phyloP scores from a whole-genome alignment of 2,113 vertebrate species.

The Pseudorhombus dupliciocellatus region DNA sequence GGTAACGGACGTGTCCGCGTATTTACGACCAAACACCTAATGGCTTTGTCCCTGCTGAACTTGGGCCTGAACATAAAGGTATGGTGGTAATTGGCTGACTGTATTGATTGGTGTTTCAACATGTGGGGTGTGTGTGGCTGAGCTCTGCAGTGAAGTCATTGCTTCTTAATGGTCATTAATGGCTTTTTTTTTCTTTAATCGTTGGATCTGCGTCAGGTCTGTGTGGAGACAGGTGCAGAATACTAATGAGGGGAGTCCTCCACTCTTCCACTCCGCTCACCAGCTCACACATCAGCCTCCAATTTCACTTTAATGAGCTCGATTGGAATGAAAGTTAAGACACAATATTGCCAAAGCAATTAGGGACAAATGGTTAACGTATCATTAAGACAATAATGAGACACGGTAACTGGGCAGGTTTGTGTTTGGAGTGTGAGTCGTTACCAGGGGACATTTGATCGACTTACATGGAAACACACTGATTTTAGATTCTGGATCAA shows the following conservation, averaged over 20 bases:
- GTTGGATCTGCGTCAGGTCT: conserved; percentile 40
- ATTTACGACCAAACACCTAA: conserved; percentile 27
- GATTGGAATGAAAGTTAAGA: conserved; percentile 63
- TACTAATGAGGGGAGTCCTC: conserved; percentile 67
- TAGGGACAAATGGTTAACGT: conserved; percentile 47
- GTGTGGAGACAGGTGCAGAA: conserved; percentile 60
- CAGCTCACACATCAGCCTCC: conserved; percentile 63
- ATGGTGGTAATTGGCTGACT: conserved; percentile 53
- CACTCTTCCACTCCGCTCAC: conserved; percentile 31
- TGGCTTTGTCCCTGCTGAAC: conserved; percentile 36
- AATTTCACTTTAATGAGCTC: conserved; percentile 69
- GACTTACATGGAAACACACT: background rate
- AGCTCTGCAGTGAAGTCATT: conserved; percentile 50
- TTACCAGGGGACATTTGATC: background rate
- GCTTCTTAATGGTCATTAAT: conserved; percentile 55
- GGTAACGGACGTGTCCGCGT: conserved; percentile 14
- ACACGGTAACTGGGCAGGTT: conserved; percentile 16
- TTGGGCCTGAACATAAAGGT: conserved; percentile 44
- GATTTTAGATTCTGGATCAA: background rate
- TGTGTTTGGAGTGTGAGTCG: background rate
- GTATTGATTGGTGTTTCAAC: conserved; percentile 47
- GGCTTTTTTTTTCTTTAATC: conserved; percentile 20
- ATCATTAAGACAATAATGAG: conserved; percentile 61
- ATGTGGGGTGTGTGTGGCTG: conserved; percentile 32
- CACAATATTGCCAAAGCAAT: conserved; percentile 68